Percentiles rank a stretch among this genome's conserved stretches.
phyloP scores from a whole-genome alignment of 2,797 vertebrate genomes.

The Parambassis ranga region DNA sequence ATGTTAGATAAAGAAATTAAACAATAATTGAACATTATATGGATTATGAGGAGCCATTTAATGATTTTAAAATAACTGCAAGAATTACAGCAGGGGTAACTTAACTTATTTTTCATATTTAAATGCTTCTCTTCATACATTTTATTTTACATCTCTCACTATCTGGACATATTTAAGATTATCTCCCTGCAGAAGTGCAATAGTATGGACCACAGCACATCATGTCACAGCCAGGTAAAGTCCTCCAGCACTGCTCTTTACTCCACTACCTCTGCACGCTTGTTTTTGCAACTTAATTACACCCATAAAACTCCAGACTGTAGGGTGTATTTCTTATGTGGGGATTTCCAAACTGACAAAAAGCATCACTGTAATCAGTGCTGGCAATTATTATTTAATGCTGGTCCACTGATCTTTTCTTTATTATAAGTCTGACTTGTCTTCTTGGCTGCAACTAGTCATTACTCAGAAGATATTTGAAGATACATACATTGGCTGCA shows the following conservation, averaged over 20 bases:
- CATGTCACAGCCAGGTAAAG: background rate
- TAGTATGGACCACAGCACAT: background rate
- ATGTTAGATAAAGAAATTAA: no score
- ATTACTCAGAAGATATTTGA: background rate
- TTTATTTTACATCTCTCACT: background rate
- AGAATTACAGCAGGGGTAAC: no score
- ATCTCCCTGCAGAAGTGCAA: no score
- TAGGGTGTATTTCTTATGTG: background rate
- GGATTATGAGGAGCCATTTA: no score
- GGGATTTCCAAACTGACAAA: slow-evolving; percentile 55
- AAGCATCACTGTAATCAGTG: background rate
- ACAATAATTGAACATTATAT: no score
- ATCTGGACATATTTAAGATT: background rate
- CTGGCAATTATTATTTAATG: slow-evolving; percentile 14
- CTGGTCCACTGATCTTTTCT: background rate
- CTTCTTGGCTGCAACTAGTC: background rate
- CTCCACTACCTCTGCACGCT: background rate
- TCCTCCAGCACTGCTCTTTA: background rate
- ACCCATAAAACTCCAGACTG: background rate
- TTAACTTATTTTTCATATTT: background rate
- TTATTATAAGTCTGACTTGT: slow-evolving; percentile 13
- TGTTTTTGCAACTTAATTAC: slow-evolving; percentile 10
- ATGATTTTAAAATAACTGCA: no score
- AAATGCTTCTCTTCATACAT: background rate
- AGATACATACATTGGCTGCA: background rate